These are phyloP conservation scores for Hemicrepidius hirtus DNA, from an alignment of 2,888 invertebrate genomes.

Conservation along the genomic window DNA sequence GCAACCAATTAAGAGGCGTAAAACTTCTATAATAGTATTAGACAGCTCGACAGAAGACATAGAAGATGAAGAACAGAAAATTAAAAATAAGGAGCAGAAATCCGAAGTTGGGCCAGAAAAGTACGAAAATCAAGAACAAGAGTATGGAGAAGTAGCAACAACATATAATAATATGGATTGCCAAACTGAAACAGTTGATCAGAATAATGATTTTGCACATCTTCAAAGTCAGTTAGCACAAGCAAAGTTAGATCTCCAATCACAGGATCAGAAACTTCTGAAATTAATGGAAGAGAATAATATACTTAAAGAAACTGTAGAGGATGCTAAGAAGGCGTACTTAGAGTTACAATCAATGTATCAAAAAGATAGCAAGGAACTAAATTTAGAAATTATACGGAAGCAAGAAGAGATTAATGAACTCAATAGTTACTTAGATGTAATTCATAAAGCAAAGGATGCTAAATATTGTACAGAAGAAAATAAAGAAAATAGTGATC, in stretches of 20 bases:
- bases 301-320: slow-evolving; percentile 1
- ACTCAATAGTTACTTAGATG: not conserved
- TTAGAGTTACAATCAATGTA: not conserved
- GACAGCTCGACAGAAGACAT: slow-evolving; percentile 1
- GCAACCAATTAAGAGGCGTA: slow-evolving; percentile 16
- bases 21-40: slow-evolving; percentile 15
- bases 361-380: not conserved
- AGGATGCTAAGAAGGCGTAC: slow-evolving; percentile 29
- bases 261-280: not conserved
- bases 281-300: not conserved
- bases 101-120: too few species aligned
- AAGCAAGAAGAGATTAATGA: slow-evolving; percentile 13
- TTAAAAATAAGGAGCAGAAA: too few species aligned
- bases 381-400: not conserved
- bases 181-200: not conserved
- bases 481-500: slow-evolving; percentile 1
- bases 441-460: not conserved
- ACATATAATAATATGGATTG: not conserved
- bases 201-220: not conserved
- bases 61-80: not conserved
- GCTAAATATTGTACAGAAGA: not conserved
- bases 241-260: not conserved
- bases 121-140: too few species aligned
- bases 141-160: too few species aligned
- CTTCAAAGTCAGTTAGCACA: not conserved